phyloP scores from a whole-genome alignment of 2,797 vertebrate species.

The Clamator glandarius region DNA sequence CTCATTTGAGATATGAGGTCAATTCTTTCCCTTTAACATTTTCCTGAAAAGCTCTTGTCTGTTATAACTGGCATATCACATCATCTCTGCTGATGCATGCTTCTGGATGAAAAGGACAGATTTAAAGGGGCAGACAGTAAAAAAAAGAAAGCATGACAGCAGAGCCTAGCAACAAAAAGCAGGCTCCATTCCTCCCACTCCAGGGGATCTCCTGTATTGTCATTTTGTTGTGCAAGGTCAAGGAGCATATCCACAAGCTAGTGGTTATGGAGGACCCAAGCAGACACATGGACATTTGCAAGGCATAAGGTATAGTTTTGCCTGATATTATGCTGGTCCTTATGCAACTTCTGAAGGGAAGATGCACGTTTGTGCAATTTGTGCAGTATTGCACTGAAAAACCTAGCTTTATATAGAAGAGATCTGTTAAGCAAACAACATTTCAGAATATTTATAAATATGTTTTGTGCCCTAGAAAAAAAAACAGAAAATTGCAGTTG shows the following conservation, averaged over 20 bases:
- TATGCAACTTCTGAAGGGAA: not conserved
- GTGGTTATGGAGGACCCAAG: not conserved
- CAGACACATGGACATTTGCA: not conserved
- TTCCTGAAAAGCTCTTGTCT: not conserved
- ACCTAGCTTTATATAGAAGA: not conserved
- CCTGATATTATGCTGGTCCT: not conserved
- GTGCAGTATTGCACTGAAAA: not conserved
- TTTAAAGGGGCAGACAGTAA: not conserved
- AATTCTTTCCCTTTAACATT: not conserved
- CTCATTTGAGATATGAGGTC: not conserved
- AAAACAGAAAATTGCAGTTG: not conserved
- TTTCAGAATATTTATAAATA: not conserved
- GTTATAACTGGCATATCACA: not conserved
- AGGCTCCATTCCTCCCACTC: not conserved
- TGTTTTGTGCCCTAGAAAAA: not conserved
- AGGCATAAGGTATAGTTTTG: not conserved
- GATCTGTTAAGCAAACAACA: not conserved
- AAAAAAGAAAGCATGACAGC: not conserved
- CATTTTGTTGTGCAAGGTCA: not conserved
- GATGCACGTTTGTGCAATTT: not conserved
- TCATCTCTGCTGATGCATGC: not conserved
- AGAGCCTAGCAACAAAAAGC: not conserved
- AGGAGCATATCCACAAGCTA: not conserved
- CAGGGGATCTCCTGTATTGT: not conserved
- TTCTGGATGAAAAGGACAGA: not conserved